These are phyloP conservation scores for Tinamus major DNA, from an alignment of 2,797 vertebrate genomes.

Conservation along the genomic window DNA sequence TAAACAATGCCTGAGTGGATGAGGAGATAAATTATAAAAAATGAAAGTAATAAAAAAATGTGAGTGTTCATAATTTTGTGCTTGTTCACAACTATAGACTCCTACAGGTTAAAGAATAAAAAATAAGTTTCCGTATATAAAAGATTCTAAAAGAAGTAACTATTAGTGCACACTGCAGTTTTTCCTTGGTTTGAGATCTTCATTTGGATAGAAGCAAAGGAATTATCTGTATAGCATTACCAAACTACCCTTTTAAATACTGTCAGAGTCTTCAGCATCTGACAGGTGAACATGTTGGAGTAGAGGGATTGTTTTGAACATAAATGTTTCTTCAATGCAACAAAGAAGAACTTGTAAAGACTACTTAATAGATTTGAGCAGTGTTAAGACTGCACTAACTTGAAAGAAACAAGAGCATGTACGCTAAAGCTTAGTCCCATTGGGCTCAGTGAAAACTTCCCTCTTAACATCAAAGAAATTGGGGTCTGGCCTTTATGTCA, in stretches of 20 bases:
- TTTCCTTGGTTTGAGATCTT: neutral
- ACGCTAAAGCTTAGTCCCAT: slow-evolving; percentile 33
- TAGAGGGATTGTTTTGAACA: neutral
- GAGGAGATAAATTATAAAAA: neutral
- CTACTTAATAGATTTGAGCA: slow-evolving; percentile 4
- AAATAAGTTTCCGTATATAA: neutral
- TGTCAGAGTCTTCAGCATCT: neutral
- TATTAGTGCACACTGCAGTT: neutral
- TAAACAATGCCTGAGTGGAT: neutral
- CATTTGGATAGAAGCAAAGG: neutral
- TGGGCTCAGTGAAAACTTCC: slow-evolving; percentile 29
- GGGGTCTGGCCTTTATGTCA: slow-evolving; percentile 40
- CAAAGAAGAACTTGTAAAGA: neutral
- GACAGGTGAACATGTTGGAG: neutral
- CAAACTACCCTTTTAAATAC: neutral
- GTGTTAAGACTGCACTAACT: neutral
- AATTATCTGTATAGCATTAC: neutral
- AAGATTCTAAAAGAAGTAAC: neutral
- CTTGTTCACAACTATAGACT: neutral
- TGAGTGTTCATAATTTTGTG: neutral
- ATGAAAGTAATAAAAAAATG: neutral
- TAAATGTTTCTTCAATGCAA: neutral
- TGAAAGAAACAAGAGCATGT: slow-evolving; percentile 43
- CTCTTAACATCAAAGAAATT: slow-evolving; percentile 56
- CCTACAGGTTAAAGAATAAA: neutral